Evolutionary conservation across 2,888 invertebrate species (phyloP), one percentile per base, ranked within the genome.

Genomic region (Oligia fasciuncula): DNA sequence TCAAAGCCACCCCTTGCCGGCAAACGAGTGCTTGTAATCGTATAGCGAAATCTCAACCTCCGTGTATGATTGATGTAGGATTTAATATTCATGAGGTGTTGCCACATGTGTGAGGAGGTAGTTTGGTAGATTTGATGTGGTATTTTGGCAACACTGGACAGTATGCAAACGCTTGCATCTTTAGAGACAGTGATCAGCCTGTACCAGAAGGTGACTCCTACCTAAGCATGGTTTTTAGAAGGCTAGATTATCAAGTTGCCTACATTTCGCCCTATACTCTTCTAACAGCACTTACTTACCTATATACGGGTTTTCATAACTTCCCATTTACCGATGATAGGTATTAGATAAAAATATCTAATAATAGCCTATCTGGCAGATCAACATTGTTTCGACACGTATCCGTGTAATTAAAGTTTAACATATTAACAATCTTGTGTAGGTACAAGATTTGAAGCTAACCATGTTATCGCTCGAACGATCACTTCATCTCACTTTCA

Each of bases 61-160:
- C 82, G 84, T 91, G 88, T 94, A 94, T 96, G 96, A 96, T 96
- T 96, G 96, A 96, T 96, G 96, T 93, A 90, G 92, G 93, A 91
- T 94, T 95, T 95, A 95, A 95, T 96, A 96, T 96, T 96, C 95
- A 96, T 96, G 93, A 95, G 93, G 93, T 94, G 93, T 94, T 95
- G 91, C 95, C 92, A 93, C 90, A 92, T 93, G 91, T 91, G 91
- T 79, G 84, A 80, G 90, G 90, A 86, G 72, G 73, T 73, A 81
- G 82, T 85, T 76, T 85, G 85, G 87, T 83, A 88, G 71, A 78
- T 73, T 87, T 87, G 91, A 92, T 90, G 60, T 73, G 89, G 89
- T 89, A 86, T 85, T 82, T 85, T 83, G 57, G 51, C 54, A 79
- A 54, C 23, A 57, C 62, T 71, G 60, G 19, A 8, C 4, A 14